Percentiles rank a stretch among this genome's conserved stretches.
Conservation (phyloP, 1,140 invertebrate genomes). For the Leptonema lineaticorne region DNA sequence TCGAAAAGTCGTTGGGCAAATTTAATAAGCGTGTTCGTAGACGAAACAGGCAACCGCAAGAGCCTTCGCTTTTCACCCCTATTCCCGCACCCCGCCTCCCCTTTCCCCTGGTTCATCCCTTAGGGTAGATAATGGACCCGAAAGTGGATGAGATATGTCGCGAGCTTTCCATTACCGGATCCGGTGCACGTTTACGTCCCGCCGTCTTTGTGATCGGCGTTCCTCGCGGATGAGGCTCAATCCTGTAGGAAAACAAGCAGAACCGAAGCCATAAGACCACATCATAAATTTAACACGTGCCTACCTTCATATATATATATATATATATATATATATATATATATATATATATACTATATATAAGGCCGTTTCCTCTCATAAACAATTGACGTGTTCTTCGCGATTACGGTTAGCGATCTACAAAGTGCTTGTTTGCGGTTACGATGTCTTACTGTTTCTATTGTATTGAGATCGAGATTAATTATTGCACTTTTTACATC, state of each 20-base stretch:
- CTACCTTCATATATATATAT: too few species aligned
- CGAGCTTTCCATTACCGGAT: conserved; percentile 10
- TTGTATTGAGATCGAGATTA: too few species aligned
- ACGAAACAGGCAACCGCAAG: too few species aligned
- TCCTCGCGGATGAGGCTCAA: background rate
- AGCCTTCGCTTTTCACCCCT: too few species aligned
- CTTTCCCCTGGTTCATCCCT: background rate
- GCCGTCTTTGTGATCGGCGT: background rate
- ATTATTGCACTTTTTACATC: too few species aligned
- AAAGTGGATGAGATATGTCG: conserved; percentile 9
- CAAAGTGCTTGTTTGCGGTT: background rate
- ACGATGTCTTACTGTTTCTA: too few species aligned
- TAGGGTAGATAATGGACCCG: background rate
- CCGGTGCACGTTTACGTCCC: background rate
- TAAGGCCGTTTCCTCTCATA: background rate
- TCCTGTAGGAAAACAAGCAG: background rate
- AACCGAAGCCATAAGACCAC: background rate
- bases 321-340: too few species aligned
- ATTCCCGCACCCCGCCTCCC: too few species aligned
- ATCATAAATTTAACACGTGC: conserved; percentile 1
- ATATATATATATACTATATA: too few species aligned
- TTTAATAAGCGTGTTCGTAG: conserved; percentile 20
- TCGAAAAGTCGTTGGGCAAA: conserved; percentile 5
- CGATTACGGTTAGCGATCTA: background rate
- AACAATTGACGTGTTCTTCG: background rate